phyloP scores from a whole-genome alignment of 2,797 vertebrate genomes.

The Spinibarbus caldwelli region DNA sequence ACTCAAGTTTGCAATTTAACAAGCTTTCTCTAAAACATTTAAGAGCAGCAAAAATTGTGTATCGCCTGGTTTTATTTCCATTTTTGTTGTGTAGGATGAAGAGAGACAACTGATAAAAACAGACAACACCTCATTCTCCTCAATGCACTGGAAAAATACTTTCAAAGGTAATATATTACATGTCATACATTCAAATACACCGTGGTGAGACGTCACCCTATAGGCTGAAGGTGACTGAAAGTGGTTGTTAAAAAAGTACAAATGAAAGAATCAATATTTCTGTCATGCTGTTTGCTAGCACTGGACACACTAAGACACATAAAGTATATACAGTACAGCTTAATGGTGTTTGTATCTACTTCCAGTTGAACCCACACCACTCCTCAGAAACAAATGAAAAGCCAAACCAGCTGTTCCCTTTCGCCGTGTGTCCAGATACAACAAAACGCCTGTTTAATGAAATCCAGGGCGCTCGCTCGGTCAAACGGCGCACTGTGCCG shows the following conservation, averaged over 20 bases:
- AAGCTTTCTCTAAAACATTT: background rate
- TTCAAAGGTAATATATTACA: constrained; percentile 66
- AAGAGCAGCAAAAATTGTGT: background rate
- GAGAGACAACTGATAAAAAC: constrained; percentile 49
- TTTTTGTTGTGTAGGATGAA: constrained; percentile 41
- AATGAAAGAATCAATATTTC: constrained; percentile 28
- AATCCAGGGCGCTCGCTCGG: constrained; percentile 74
- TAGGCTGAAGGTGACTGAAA: constrained; percentile 44
- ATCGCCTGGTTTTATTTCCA: constrained; percentile 46
- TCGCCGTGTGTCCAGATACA: constrained; percentile 72
- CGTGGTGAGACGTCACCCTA: constrained; percentile 48
- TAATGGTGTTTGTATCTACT: constrained; percentile 67
- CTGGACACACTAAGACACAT: constrained; percentile 48
- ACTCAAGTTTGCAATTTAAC: background rate
- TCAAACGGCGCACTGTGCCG: constrained; percentile 76
- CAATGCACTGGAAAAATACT: constrained; percentile 61
- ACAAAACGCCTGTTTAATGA: constrained; percentile 82
- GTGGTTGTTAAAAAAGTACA: constrained; percentile 39
- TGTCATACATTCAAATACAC: constrained; percentile 67
- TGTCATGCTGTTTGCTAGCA: constrained; percentile 45
- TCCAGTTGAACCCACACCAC: constrained; percentile 33
- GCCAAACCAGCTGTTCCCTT: constrained; percentile 75
- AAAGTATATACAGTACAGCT: constrained; percentile 54
- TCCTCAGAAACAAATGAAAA: constrained; percentile 47
- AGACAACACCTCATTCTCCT: constrained; percentile 63